Evolutionary conservation across 1,140 invertebrate genomes (phyloP).

Genomic region (Saccostrea echinata): DNA sequence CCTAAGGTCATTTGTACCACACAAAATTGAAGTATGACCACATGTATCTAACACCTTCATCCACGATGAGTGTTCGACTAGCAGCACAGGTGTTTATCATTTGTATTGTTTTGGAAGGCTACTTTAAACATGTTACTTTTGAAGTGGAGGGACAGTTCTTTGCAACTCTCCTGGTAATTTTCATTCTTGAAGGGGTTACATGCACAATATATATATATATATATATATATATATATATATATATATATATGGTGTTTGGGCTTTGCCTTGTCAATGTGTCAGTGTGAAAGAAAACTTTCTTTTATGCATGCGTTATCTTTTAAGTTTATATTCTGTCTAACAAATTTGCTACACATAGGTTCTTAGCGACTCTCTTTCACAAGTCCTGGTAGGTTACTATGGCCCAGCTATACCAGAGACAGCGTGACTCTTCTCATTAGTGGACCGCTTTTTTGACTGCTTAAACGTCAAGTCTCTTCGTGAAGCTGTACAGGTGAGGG

Average conservation of each 20-base stretch:
- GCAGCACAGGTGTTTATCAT: not conserved
- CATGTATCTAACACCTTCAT: not conserved
- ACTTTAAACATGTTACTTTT: not conserved
- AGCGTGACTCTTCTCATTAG: not conserved
- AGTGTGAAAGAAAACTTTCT: not conserved
- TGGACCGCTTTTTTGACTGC: not conserved
- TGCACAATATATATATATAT: too few relatives aligned
- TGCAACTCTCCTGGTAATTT: too few relatives aligned
- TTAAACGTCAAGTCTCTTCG: not conserved
- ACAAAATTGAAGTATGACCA: not conserved
- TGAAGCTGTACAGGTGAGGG: not conserved
- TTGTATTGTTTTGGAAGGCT: not conserved
- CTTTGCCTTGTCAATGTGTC: too few relatives aligned
- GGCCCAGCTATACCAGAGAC: not conserved
- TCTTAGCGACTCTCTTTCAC: not conserved
- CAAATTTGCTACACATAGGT: not conserved
- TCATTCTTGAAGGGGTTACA: too few relatives aligned
- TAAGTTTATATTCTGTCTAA: not conserved
- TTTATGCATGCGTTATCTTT: not conserved
- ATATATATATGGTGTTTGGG: not conserved
- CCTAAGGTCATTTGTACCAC: not conserved
- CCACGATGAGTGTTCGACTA: not conserved
- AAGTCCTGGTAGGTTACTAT: not conserved
- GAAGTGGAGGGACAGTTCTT: not conserved
- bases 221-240: too few relatives aligned